Evolutionary conservation across 1,140 invertebrate genomes (phyloP).

Genomic region (Conus ventricosus): DNA sequence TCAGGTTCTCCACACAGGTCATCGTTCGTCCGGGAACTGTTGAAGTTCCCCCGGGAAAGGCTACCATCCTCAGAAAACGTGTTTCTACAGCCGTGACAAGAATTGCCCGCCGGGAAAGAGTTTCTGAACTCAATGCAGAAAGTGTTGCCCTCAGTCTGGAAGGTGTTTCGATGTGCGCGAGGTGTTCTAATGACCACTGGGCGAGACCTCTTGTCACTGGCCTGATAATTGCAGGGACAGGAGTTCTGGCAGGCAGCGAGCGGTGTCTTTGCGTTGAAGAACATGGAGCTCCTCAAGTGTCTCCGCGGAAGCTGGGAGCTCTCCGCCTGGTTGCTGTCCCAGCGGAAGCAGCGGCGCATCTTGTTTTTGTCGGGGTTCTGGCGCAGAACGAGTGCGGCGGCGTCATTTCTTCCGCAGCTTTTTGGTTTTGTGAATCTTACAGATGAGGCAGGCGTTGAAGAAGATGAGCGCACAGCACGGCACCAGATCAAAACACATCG

Average conservation of each 20-base stretch:
- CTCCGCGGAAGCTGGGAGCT: background rate
- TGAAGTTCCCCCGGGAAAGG: background rate
- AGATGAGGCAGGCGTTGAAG: slow-evolving; percentile 69
- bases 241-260: background rate
- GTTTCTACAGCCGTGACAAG: background rate
- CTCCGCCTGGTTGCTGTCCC: background rate
- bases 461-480: slow-evolving; percentile 66
- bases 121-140: background rate
- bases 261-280: background rate
- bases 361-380: background rate
- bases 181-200: background rate
- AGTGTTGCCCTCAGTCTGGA: background rate
- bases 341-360: background rate
- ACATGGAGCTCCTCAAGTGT: background rate
- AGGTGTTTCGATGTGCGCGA: background rate
- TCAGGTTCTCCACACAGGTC: background rate
- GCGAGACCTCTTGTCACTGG: background rate
- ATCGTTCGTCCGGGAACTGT: background rate
- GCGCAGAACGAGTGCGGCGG: slow-evolving; percentile 24
- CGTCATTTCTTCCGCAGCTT: slow-evolving; percentile 60
- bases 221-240: background rate
- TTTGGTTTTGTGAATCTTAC: slow-evolving; percentile 66
- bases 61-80: background rate
- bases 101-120: background rate
- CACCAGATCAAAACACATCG: slow-evolving; percentile 66